Evolutionary conservation across 2,113 vertebrate species (phyloP), one percentile per base, ranked within the genome.

Genomic region (Paraplagusia blochii): DNA sequence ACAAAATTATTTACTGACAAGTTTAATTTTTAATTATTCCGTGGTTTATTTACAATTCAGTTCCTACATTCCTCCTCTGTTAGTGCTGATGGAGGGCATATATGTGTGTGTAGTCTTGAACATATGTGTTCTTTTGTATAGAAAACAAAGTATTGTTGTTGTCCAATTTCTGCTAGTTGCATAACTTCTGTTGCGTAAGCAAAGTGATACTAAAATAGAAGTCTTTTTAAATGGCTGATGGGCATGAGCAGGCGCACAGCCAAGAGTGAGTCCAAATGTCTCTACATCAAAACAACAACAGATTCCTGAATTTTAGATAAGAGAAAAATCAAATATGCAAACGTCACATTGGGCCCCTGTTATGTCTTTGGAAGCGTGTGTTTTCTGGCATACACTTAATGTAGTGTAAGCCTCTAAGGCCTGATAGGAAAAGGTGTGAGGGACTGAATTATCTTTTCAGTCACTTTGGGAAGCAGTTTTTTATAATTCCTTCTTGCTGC

Each of bases 131-230:
- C 22, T 70, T 29, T 43, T 11, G 40, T 49, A 33, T 53, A 65
- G 43, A 43, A 51, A 58, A 11, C 4, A 3, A 33, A 57, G 14
- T 45, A 17, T 66, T 53, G 36, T 62, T 57, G 66, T 66, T 65
- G 15, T 44, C 43, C 43, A 61, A 55, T 29, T 69, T 65, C 72
- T 59, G 17, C 14, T 49, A 6, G 43, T 79, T 79, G 71, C 39
- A 46, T 77, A 77, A 73, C 60, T 22, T 52, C 11, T 40, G 68
- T 77, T 85, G 64, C 71, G 67, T 83, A 76, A 85, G 51, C 13
- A 69, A 59, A 58, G 58, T 47, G 50, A 61, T 47, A 52, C 57
- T 73, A 47, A 77, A 76, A 83, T 76, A 73, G 73, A 53, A 60
- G 59, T 6, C 49, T 22, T 10, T 12, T 73, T 58, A 72, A 68